Base-by-base conservation (phyloP, 1,140 invertebrate genomes). In the Pogonomyrmex californicus region DNA sequence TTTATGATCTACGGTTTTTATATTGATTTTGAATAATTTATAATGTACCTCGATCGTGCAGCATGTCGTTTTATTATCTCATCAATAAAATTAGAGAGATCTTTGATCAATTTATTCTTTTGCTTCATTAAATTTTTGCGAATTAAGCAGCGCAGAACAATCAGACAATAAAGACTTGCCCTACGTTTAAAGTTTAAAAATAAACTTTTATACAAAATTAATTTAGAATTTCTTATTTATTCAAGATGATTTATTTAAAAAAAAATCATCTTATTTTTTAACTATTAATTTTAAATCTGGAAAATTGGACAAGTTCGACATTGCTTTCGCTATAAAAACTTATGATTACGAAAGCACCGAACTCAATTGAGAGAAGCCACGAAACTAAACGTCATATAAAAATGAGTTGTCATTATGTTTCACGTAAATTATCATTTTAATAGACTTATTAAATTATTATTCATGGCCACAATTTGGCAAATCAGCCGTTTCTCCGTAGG, bases 351-450 rank as follows among this genome's bases (percentile, higher is more conserved):
- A 63, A 75, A 63, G 30, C 41, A 6, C 51, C n/a, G 47, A 66
- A 65, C 2, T 62, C 44, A n/a, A 51, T 0, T 23, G 23, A 23
- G 30, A 23, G 6, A 3, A 30, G 6, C 17, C 17, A 41, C 49
- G 9, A 54, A 36, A 56, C n/a, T 56, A 70, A 33, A 65, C n/a
- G 6, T 58, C 23, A 62, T 65, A 41, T 30, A 30, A 56, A 1
- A 9, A 81, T 9, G 9, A 7, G 1, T n/a, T 6, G 33, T 30
- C 4, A 6, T 33, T 30, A 62, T n/a, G 41, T 58, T 66, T 79
- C 30, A 44, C 1, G 6, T 17, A 58, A 41, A 56, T 71, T 44
- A 82, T 56, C 44, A 44, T 66, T 2, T 81, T 71, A 87, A 87
- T 71, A n/a, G 54, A 30, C n/a, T 63, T 33, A 38, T 75, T 56